Evolutionary conservation across 2,797 vertebrate species (phyloP).

Genomic region (Sebastes itinus): DNA sequence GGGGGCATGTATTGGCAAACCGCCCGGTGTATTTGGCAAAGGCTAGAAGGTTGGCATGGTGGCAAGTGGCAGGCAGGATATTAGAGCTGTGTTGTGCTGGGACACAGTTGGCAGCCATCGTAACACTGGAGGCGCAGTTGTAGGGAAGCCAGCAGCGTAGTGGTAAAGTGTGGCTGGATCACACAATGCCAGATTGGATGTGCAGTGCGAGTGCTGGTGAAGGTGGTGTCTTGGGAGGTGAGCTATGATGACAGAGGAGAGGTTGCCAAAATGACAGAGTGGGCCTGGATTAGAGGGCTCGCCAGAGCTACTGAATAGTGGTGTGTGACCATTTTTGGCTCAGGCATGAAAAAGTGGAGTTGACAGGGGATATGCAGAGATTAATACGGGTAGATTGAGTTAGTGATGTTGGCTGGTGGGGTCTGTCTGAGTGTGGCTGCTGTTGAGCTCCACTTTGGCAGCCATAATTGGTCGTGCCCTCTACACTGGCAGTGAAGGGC

Average conservation of each 20-base stretch:
- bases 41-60: constrained; percentile 77
- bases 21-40: constrained; percentile 73
- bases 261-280: constrained; percentile 79
- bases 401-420: constrained; percentile 66
- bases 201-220: constrained; percentile 52
- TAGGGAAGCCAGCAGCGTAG: constrained; percentile 70
- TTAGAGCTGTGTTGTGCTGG: constrained; percentile 78
- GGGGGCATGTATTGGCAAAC: constrained; percentile 70
- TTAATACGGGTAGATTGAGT: constrained; percentile 78
- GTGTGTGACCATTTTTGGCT: constrained; percentile 75
- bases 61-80: constrained; percentile 78
- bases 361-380: constrained; percentile 75
- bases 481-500: constrained; percentile 58
- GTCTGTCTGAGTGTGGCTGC: constrained; percentile 51
- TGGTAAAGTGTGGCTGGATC: constrained; percentile 77
- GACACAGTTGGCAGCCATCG: constrained; percentile 72
- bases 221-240: constrained; percentile 73
- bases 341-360: constrained; percentile 66
- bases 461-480: constrained; percentile 71
- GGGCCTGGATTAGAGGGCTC: constrained; percentile 71
- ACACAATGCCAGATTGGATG: constrained; percentile 79
- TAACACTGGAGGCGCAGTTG: constrained; percentile 64
- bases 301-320: constrained; percentile 70
- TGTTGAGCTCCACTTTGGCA: constrained; percentile 69
- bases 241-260: constrained; percentile 73